phyloP scores from a whole-genome alignment of 2,113 vertebrate species.

The Cyprinodon variegatus region DNA sequence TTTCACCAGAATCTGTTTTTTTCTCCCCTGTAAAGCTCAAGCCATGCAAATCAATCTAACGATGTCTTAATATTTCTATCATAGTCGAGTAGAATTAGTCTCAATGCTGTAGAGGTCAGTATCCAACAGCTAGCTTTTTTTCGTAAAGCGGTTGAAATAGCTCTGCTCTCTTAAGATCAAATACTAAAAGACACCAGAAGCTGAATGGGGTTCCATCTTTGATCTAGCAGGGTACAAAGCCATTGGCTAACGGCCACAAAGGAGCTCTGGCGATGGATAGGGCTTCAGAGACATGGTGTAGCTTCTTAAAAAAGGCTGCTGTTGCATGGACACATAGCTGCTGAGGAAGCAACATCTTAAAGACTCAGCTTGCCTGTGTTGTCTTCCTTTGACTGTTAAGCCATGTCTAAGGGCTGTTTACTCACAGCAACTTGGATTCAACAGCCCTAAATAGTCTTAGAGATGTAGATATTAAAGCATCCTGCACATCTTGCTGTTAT shows the following conservation, averaged over 20 bases:
- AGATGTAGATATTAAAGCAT: constrained; percentile 54
- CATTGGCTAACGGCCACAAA: constrained; percentile 78
- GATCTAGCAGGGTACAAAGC: constrained; percentile 75
- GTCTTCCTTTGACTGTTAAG: constrained; percentile 60
- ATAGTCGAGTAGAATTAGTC: constrained; percentile 48
- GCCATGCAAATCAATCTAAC: constrained; percentile 64
- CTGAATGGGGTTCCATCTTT: constrained; percentile 79
- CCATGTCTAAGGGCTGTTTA: constrained; percentile 68
- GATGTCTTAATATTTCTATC: constrained; percentile 54
- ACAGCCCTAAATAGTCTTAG: constrained; percentile 65
- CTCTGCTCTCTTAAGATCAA: constrained; percentile 70
- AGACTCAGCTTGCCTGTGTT: constrained; percentile 47
- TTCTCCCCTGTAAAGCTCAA: constrained; percentile 17
- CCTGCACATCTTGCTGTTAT: constrained; percentile 24
- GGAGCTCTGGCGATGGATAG: constrained; percentile 73
- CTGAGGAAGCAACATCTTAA: constrained; percentile 66
- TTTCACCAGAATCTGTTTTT: constrained; percentile 50
- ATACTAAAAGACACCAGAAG: constrained; percentile 73
- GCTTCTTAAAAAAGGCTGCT: constrained; percentile 72
- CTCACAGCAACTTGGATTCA: constrained; percentile 60
- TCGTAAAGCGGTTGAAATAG: constrained; percentile 48
- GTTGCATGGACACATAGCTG: constrained; percentile 61
- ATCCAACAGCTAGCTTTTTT: constrained; percentile 56
- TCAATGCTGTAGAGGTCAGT: constrained; percentile 70
- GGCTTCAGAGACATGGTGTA: constrained; percentile 71